Conservation (phyloP, 2,113 vertebrate species). For the Carassius auratus region DNA sequence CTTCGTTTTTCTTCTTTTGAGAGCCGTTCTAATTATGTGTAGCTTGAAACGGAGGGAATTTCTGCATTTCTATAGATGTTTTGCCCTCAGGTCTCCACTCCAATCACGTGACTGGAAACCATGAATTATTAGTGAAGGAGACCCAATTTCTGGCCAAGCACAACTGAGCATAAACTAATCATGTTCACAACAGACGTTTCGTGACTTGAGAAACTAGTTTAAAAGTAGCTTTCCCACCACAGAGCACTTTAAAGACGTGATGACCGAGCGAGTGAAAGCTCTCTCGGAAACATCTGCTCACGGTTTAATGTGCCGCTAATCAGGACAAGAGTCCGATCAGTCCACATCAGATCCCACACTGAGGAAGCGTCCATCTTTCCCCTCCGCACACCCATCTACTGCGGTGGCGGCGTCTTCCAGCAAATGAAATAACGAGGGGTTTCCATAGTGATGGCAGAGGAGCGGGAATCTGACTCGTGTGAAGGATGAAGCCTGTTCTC, state of each 20-base stretch:
- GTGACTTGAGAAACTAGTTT: neutral
- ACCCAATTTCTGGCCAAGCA: too few species aligned
- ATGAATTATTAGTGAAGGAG: too few species aligned
- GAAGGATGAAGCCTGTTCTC: conserved; percentile 59
- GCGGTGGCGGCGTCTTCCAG: conserved; percentile 53
- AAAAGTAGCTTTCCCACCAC: neutral
- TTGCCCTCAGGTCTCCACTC: too few species aligned
- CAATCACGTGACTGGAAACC: too few species aligned
- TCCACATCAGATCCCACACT: conserved; percentile 3
- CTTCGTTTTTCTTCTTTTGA: too few species aligned
- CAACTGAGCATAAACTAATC: too few species aligned
- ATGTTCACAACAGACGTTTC: neutral
- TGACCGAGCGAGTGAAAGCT: neutral
- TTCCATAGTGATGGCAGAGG: conserved; percentile 66
- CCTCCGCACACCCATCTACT: conserved; percentile 52
- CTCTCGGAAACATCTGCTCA: conserved; percentile 21
- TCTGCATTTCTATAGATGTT: too few species aligned
- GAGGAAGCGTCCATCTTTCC: neutral
- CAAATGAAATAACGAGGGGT: conserved; percentile 71
- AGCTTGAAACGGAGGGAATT: too few species aligned
- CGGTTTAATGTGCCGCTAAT: conserved; percentile 6
- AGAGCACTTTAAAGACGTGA: neutral
- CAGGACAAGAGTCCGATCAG: conserved; percentile 14
- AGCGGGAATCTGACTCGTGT: conserved; percentile 65
- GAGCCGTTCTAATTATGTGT: too few species aligned